Percentiles rank a stretch among this genome's conserved stretches.
Evolutionary conservation across 2,888 invertebrate genomes (phyloP).

Genomic region (Philonicus albiceps): DNA sequence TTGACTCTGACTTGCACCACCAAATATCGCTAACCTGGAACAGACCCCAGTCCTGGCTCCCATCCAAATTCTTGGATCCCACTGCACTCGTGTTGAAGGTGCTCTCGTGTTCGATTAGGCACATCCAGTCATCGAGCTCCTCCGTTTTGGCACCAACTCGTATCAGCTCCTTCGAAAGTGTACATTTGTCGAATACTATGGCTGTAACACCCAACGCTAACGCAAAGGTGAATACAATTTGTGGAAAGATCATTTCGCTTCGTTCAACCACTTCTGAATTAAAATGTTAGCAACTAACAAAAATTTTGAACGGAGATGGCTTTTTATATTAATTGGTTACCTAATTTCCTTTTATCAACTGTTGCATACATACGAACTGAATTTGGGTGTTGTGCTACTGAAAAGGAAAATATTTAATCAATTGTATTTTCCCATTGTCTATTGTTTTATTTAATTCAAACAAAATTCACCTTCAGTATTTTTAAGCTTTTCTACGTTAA

Average conservation of each 20-base stretch:
- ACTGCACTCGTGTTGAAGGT: background rate
- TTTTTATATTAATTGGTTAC: background rate
- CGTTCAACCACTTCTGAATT: background rate
- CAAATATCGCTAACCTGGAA: background rate
- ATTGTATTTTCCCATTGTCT: background rate
- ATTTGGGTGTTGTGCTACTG: background rate
- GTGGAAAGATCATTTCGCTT: background rate
- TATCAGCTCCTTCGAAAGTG: background rate
- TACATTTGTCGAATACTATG: background rate
- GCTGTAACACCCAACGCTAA: background rate
- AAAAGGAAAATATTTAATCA: background rate
- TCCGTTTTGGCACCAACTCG: background rate
- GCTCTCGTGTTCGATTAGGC: background rate
- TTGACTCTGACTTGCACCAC: background rate
- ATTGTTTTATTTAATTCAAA: background rate
- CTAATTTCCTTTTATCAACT: background rate
- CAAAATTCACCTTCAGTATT: background rate
- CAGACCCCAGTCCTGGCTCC: background rate
- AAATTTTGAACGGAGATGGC: background rate
- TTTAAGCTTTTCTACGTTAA: background rate
- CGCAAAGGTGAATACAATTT: background rate
- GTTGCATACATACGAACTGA: too few species aligned
- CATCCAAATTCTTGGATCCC: background rate
- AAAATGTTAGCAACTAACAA: background rate
- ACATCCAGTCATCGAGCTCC: background rate